Evolutionary conservation across 2,888 invertebrate species (phyloP), one percentile per base, ranked within the genome.

Genomic region (Sisyra terminalis): DNA sequence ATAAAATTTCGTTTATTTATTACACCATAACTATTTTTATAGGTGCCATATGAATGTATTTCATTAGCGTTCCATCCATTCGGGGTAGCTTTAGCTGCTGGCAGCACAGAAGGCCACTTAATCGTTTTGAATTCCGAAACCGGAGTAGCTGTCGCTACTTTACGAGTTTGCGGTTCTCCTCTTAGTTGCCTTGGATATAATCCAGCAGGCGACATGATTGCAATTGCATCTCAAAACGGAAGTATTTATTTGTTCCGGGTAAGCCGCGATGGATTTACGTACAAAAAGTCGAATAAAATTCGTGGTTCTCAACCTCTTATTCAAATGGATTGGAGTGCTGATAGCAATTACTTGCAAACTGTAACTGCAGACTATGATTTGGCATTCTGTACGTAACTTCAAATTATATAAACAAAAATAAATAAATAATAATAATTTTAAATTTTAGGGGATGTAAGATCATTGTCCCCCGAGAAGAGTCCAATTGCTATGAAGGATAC

Each of bases 191-290:
- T 92, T 44, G 78, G 79, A 38, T 93, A 85, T 57, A 90, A 88
- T 63, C 84, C 88, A 53, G 90, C 84, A 54, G 89, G 90, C 3
- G 85, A 86, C 53, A 71, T 79, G 56, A 73, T 93, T 44, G 89
- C 90, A 3, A 83, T 89, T 57, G 90, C 89, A 2, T 87, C 87
- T 0, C 88, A 90, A 61, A 92, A 92, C 55, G 90, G 90, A 29
- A 80, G 80, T 53, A 72, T 85, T 36, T 82, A 83, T 56, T 62
- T 85, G 42, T 92, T 87, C 66, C 70, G 84, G 42, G 86, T 89
- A 3, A 84, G 85, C 9, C 75, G 89, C 39, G 87, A 89, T 56
- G 90, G 90, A 2, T 88, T 86, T 57, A 84, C 86, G 0, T 90
- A 88, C 60, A 86, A 87, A 57, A 87, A 88, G 56, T 82, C 83